Conservation (phyloP, 2,797 vertebrate genomes). For the Takifugu rubripes region DNA sequence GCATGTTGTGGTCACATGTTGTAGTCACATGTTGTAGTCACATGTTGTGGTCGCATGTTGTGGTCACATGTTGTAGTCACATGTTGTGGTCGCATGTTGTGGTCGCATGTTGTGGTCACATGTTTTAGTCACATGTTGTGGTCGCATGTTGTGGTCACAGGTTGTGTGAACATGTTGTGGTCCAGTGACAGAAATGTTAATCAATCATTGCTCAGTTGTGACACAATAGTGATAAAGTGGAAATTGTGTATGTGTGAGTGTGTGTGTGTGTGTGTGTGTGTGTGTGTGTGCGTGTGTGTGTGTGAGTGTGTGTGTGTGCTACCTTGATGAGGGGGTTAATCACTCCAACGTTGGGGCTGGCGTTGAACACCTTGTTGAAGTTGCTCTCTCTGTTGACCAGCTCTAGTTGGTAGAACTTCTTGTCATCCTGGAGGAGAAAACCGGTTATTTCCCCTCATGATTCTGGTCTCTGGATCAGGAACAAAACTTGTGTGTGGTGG, state of each 20-base stretch:
- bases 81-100: too few relatives aligned
- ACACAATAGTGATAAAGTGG: slow-evolving; percentile 16
- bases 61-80: too few relatives aligned
- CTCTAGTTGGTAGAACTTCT: slow-evolving; percentile 99
- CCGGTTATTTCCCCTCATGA: slow-evolving; percentile 17
- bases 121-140: too few relatives aligned
- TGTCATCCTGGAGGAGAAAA: slow-evolving; percentile 86
- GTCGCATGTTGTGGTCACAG: too few relatives aligned
- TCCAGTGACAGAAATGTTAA: not conserved
- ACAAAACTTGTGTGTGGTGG: too few relatives aligned
- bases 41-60: too few relatives aligned
- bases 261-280: not conserved
- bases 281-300: slow-evolving; percentile 26
- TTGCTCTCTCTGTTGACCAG: slow-evolving; percentile 99
- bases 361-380: slow-evolving; percentile 99
- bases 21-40: too few relatives aligned
- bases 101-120: too few relatives aligned
- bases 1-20: too few relatives aligned
- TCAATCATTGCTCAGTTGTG: slow-evolving; percentile 3
- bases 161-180: slow-evolving; percentile 10
- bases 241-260: slow-evolving; percentile 19
- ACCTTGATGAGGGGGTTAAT: slow-evolving; percentile 98
- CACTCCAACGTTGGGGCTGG: slow-evolving; percentile 95
- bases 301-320: slow-evolving; percentile 24
- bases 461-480: too few relatives aligned